Conservation (phyloP, 2,888 invertebrate genomes). For the Caenorhabditis sinica region DNA sequence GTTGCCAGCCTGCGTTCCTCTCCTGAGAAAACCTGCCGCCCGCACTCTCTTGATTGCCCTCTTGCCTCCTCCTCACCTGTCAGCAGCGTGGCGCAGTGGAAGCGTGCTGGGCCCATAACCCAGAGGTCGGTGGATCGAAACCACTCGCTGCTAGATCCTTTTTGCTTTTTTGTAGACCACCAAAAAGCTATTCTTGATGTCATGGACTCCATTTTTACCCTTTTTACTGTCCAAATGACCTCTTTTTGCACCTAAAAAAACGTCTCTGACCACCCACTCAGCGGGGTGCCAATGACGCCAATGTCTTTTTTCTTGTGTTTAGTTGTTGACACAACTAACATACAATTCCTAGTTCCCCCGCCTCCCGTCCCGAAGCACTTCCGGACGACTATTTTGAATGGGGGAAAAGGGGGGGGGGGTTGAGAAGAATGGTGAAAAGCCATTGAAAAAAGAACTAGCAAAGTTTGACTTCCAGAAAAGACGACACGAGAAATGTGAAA, state of each 20-base stretch:
- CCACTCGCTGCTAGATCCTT: slow-evolving; percentile 79
- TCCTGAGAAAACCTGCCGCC: neutral
- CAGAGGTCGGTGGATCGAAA: slow-evolving; percentile 90
- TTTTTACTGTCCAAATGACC: no score
- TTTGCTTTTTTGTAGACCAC: neutral
- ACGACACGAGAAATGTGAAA: no score
- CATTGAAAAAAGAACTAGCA: slow-evolving; percentile 10
- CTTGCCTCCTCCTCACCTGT: neutral
- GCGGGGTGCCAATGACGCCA: slow-evolving; percentile 33
- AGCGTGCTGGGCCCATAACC: slow-evolving; percentile 92
- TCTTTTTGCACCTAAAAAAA: neutral
- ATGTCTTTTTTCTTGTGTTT: slow-evolving; percentile 6
- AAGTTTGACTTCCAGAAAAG: slow-evolving; percentile 40
- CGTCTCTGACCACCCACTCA: neutral
- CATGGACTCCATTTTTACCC: neutral
- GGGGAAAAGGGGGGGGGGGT: neutral
- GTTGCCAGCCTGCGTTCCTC: neutral
- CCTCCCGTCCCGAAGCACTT: slow-evolving; percentile 25
- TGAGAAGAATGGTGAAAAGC: slow-evolving; percentile 2
- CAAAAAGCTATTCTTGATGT: neutral
- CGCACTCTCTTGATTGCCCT: neutral
- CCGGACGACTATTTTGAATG: slow-evolving; percentile 39
- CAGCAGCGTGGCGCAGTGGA: slow-evolving; percentile 91
- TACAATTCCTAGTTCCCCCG: neutral
- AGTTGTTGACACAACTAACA: slow-evolving; percentile 34